Evolutionary conservation across 2,888 invertebrate species (phyloP).

Genomic region (Leptinotarsa haldemani): DNA sequence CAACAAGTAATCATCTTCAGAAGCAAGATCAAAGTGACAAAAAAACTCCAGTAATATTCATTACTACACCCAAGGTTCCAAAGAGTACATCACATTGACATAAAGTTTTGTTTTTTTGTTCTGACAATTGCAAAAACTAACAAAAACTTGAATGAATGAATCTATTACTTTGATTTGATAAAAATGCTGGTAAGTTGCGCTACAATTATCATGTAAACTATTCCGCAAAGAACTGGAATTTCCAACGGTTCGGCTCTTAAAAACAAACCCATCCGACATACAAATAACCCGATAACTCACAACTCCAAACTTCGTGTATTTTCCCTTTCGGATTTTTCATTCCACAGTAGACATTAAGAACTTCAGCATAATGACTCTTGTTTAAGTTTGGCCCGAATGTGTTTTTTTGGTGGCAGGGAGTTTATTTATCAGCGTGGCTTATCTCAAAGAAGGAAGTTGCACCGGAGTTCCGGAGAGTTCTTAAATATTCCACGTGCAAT

Average conservation of each 20-base stretch:
- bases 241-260: not conserved
- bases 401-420: constrained; percentile 21
- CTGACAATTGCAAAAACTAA: too few species aligned
- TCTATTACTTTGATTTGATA: too few species aligned
- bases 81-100: too few species aligned
- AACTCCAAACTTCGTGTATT: constrained; percentile 7
- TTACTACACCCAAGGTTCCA: too few species aligned
- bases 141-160: too few species aligned
- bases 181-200: too few species aligned
- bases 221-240: not conserved
- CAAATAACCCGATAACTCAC: constrained; percentile 5
- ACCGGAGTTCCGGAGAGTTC: not conserved
- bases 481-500: constrained; percentile 14
- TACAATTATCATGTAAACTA: too few species aligned
- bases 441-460: constrained; percentile 23
- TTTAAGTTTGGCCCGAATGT: constrained; percentile 23
- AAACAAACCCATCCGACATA: constrained; percentile 4
- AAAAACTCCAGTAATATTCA: too few species aligned
- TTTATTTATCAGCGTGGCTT: constrained; percentile 23
- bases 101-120: too few species aligned
- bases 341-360: constrained; percentile 8
- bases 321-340: constrained; percentile 18
- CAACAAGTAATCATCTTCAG: too few species aligned
- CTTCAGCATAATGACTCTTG: constrained; percentile 22
- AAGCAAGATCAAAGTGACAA: too few species aligned